Conservation (phyloP, 2,797 vertebrate species). For the Arrhamphus sclerolepis region DNA sequence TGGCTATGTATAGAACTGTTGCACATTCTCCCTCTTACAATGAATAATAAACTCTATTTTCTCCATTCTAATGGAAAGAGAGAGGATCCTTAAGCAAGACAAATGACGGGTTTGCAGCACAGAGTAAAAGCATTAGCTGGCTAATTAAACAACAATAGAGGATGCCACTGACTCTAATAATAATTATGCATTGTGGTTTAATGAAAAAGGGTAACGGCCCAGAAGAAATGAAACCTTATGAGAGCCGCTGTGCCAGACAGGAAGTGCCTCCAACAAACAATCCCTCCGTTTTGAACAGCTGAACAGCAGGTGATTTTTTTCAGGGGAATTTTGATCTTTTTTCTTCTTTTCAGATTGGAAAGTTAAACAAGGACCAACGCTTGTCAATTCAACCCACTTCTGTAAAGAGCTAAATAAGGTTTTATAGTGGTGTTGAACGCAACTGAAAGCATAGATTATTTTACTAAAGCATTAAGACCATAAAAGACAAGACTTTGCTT, state of each 20-base stretch:
- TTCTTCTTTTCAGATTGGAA: no score
- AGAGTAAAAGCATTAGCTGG: slow-evolving; percentile 85
- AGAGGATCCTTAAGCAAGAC: slow-evolving; percentile 84
- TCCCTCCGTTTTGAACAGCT: no score
- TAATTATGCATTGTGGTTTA: slow-evolving; percentile 78
- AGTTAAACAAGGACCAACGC: no score
- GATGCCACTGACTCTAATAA: slow-evolving; percentile 71
- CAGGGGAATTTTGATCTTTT: background rate
- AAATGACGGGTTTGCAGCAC: slow-evolving; percentile 83
- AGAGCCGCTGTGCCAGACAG: slow-evolving; percentile 23
- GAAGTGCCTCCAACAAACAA: slow-evolving; percentile 52
- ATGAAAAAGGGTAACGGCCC: slow-evolving; percentile 80
- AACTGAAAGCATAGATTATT: background rate
- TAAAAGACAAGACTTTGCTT: slow-evolving; percentile 15
- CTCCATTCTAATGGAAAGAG: slow-evolving; percentile 68
- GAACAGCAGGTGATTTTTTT: slow-evolving; percentile 46
- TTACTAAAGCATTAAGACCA: background rate
- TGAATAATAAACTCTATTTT: slow-evolving; percentile 85
- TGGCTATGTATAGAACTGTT: slow-evolving; percentile 59
- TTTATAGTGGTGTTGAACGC: slow-evolving; percentile 1
- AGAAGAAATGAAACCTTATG: slow-evolving; percentile 66
- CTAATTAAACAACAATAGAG: slow-evolving; percentile 86
- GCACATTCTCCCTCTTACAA: slow-evolving; percentile 70
- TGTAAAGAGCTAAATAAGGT: background rate
- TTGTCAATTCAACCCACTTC: background rate